Conservation (phyloP, 2,888 invertebrate genomes). For the Leptinotarsa rubiginosa region DNA sequence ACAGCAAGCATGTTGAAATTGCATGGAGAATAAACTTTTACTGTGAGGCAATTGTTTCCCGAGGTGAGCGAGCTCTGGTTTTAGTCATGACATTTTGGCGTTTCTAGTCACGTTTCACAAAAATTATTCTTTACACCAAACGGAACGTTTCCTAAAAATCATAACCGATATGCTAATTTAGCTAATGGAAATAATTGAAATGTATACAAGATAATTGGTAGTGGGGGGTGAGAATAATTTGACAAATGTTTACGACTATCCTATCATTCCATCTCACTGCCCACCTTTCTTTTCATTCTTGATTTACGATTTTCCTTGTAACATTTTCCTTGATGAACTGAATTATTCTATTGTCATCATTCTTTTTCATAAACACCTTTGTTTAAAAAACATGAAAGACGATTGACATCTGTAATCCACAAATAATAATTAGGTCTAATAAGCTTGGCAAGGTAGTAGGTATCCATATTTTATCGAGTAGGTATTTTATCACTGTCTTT, state of each 20-base stretch:
- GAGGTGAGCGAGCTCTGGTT: conserved; percentile 55
- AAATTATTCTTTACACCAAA: conserved; percentile 9
- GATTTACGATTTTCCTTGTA: conserved; percentile 6
- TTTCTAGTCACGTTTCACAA: conserved; percentile 2
- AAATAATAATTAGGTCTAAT: too few species aligned
- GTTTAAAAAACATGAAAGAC: too few species aligned
- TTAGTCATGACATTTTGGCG: conserved; percentile 27
- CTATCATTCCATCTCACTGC: conserved; percentile 41
- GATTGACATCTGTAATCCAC: too few species aligned
- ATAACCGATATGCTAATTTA: conserved; percentile 52
- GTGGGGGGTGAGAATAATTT: conserved; percentile 59
- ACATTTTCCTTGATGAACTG: too few species aligned
- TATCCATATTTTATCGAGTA: too few species aligned
- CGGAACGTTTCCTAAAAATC: conserved; percentile 10
- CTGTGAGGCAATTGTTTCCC: conserved; percentile 58
- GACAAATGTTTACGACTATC: conserved; percentile 55
- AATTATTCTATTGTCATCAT: too few species aligned
- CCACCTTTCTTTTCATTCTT: conserved; percentile 42
- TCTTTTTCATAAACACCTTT: too few species aligned
- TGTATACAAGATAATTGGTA: conserved; percentile 58
- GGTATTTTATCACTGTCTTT: too few species aligned
- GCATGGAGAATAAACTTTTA: conserved; percentile 45
- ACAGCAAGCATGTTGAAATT: conserved; percentile 30
- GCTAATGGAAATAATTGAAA: conserved; percentile 61
- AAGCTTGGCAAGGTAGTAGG: too few species aligned